Conservation (phyloP, 2,888 invertebrate species). For the Polietes domitor region DNA sequence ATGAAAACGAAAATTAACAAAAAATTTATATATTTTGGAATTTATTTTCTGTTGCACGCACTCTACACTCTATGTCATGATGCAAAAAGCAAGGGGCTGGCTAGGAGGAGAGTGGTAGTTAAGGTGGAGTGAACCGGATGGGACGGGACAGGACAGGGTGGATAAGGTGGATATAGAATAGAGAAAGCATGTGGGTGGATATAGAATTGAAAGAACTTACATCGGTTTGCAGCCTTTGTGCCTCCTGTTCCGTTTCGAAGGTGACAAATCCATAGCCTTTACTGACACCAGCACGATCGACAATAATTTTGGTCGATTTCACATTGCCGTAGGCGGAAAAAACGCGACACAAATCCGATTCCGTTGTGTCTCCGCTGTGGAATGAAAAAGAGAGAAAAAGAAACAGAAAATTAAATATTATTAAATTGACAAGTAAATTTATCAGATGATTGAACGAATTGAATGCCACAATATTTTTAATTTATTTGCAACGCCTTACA, state of each 20-base stretch:
- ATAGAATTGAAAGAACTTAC: constrained; percentile 80
- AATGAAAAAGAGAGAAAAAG: constrained; percentile 20
- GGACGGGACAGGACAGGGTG: background rate
- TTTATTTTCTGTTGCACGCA: constrained; percentile 34
- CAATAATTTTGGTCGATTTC: constrained; percentile 96
- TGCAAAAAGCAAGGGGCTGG: constrained; percentile 32
- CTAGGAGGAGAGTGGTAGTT: too few relatives aligned
- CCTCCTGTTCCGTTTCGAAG: constrained; percentile 93
- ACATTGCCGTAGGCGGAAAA: constrained; percentile 95
- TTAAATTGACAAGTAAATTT: background rate
- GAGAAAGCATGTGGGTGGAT: constrained; percentile 24
- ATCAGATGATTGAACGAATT: too few relatives aligned
- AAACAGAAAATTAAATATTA: background rate
- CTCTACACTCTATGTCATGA: constrained; percentile 8
- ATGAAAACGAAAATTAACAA: constrained; percentile 9
- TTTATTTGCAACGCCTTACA: background rate
- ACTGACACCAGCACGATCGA: constrained; percentile 96
- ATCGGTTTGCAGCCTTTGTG: constrained; percentile 87
- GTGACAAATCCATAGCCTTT: constrained; percentile 90
- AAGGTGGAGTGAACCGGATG: background rate
- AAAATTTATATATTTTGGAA: background rate
- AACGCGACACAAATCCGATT: constrained; percentile 93
- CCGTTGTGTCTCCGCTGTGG: constrained; percentile 90
- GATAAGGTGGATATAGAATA: background rate
- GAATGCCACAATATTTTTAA: background rate